Conservation (phyloP, 2,113 vertebrate genomes). For the Anarhynchus alexandrinus region DNA sequence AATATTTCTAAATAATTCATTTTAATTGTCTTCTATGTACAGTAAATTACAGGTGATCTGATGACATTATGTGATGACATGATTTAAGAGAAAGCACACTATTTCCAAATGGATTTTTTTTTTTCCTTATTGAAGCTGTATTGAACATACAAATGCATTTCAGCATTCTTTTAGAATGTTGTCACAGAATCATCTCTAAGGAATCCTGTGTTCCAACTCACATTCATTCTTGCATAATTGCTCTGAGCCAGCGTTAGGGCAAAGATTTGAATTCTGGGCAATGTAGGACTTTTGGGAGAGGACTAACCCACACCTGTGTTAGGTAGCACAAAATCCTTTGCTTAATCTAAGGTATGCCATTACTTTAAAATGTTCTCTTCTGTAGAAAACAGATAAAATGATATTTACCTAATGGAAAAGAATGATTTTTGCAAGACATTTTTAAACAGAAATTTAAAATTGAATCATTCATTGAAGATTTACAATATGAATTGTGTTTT, state of each 20-base stretch:
- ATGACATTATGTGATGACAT: neutral
- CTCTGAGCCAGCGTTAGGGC: neutral
- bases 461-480: neutral
- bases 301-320: neutral
- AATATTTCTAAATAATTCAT: neutral
- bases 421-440: neutral
- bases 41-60: neutral
- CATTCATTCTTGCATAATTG: neutral
- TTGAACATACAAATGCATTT: neutral
- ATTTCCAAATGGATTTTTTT: neutral
- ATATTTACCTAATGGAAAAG: neutral
- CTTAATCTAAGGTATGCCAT: neutral
- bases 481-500: neutral
- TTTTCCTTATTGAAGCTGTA: neutral
- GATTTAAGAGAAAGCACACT: neutral
- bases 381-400: neutral
- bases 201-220: neutral
- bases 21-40: neutral
- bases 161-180: neutral
- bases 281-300: neutral
- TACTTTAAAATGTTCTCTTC: neutral
- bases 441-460: neutral
- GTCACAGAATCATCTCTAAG: neutral
- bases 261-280: neutral
- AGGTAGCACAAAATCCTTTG: neutral